A percentile compares a stretch with the other conserved stretches of the same genome.
Evolutionary conservation across 2,888 invertebrate species (phyloP).

Genomic region (Acleris laterana): DNA sequence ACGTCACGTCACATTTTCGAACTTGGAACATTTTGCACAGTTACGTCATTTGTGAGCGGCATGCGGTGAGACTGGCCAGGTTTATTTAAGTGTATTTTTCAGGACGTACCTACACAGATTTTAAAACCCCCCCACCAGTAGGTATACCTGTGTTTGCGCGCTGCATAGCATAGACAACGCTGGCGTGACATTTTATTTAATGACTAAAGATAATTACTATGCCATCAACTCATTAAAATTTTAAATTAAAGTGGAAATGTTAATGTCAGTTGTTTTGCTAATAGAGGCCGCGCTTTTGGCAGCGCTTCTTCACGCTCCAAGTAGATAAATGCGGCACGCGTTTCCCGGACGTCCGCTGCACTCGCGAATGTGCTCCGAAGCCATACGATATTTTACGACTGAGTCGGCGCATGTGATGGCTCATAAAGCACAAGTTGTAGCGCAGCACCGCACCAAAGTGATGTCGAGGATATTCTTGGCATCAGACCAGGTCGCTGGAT

Average conservation of each 20-base stretch:
- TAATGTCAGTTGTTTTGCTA: slow-evolving; percentile 11
- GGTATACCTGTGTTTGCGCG: too few species aligned
- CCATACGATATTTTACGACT: slow-evolving; percentile 64
- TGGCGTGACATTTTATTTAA: too few species aligned
- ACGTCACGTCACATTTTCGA: slow-evolving; percentile 33
- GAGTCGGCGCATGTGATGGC: slow-evolving; percentile 70
- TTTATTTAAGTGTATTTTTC: slow-evolving; percentile 10
- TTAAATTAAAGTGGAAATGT: background rate
- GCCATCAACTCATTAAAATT: too few species aligned
- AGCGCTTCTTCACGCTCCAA: slow-evolving; percentile 36
- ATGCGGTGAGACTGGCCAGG: slow-evolving; percentile 24
- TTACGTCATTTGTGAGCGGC: slow-evolving; percentile 34
- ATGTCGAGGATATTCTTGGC: slow-evolving; percentile 78
- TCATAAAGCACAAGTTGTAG: slow-evolving; percentile 72
- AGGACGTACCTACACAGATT: too few species aligned
- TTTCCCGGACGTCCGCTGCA: slow-evolving; percentile 48
- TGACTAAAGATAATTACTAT: too few species aligned
- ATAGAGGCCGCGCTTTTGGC: slow-evolving; percentile 35
- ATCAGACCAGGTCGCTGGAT: slow-evolving; percentile 53
- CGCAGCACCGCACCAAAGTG: slow-evolving; percentile 56
- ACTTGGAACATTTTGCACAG: slow-evolving; percentile 36
- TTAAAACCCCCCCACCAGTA: too few species aligned
- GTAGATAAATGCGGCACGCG: slow-evolving; percentile 32
- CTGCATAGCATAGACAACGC: too few species aligned
- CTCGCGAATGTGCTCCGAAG: slow-evolving; percentile 57